Percentiles rank a stretch among this genome's conserved stretches.
These are phyloP conservation scores for Tetropium fuscum DNA, from an alignment of 2,888 invertebrate species.

Conservation along the genomic window DNA sequence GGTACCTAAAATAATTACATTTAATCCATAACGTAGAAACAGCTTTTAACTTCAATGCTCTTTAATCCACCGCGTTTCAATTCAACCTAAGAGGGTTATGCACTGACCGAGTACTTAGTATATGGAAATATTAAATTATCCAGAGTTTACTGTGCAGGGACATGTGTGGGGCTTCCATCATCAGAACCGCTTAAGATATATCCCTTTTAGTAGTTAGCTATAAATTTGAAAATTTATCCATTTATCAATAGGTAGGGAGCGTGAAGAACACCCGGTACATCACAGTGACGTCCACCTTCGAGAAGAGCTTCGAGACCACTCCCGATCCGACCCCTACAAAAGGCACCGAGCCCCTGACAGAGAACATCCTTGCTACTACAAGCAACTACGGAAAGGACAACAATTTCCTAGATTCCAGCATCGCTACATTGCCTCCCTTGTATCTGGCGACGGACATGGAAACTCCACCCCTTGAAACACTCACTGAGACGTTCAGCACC, in stretches of 20 bases:
- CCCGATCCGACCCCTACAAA: conserved; percentile 67
- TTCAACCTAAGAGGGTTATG: too few relatives aligned
- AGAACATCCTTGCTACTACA: conserved; percentile 87
- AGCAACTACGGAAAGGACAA: conserved; percentile 79
- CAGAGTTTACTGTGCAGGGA: too few relatives aligned
- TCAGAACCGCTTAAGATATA: too few relatives aligned
- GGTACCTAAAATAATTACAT: too few relatives aligned
- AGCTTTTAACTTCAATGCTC: too few relatives aligned
- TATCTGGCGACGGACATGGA: conserved; percentile 81
- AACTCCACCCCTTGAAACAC: conserved; percentile 88
- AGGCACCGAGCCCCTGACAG: conserved; percentile 83
- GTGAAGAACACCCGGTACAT: conserved; percentile 89
- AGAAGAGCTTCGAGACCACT: conserved; percentile 79
- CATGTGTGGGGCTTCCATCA: too few relatives aligned
- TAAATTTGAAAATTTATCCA: too few relatives aligned
- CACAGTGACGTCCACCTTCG: conserved; percentile 88
- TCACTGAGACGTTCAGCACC: conserved; percentile 92
- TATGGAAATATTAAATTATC: too few relatives aligned
- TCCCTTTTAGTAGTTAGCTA: neutral
- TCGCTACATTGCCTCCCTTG: conserved; percentile 86
- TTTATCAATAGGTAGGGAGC: conserved; percentile 89
- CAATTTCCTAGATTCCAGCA: conserved; percentile 78
- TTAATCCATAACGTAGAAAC: too few relatives aligned
- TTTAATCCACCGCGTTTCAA: too few relatives aligned
- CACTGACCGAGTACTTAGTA: too few relatives aligned